Evolutionary conservation across 1,140 invertebrate genomes (phyloP).

Genomic region (Lepidurus arcticus): DNA sequence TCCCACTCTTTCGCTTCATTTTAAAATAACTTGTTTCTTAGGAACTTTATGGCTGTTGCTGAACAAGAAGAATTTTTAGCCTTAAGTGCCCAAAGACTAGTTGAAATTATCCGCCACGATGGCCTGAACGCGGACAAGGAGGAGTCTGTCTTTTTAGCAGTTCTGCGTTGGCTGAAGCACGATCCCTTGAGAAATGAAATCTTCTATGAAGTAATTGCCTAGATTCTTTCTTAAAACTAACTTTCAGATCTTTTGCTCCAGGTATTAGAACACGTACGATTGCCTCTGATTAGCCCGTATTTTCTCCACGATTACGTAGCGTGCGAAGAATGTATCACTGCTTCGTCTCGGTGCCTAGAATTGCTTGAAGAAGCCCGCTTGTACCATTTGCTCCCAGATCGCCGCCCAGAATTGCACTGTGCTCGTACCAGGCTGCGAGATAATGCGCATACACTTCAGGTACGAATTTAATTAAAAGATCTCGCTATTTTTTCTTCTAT

Average conservation of each 20-base stretch:
- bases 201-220: constrained; percentile 42
- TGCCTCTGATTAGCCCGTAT: constrained; percentile 54
- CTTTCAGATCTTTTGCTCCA: constrained; percentile 36
- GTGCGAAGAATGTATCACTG: constrained; percentile 43
- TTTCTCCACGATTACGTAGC: constrained; percentile 55
- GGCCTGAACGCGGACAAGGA: constrained; percentile 52
- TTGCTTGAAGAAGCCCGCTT: constrained; percentile 51
- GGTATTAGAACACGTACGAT: constrained; percentile 52
- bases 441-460: constrained; percentile 41
- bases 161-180: constrained; percentile 50
- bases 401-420: constrained; percentile 44
- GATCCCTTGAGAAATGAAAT: constrained; percentile 42
- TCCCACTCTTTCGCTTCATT: constrained; percentile 5
- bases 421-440: constrained; percentile 45
- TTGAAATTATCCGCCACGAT: constrained; percentile 52
- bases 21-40: constrained; percentile 34
- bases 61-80: constrained; percentile 50
- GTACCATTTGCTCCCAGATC: constrained; percentile 51
- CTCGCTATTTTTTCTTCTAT: neutral
- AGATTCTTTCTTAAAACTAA: neutral
- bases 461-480: constrained; percentile 29
- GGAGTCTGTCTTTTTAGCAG: constrained; percentile 53
- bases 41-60: constrained; percentile 45
- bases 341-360: constrained; percentile 45
- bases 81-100: constrained; percentile 47